Conservation (phyloP, 2,888 invertebrate genomes). For the Trachelus tabidus region DNA sequence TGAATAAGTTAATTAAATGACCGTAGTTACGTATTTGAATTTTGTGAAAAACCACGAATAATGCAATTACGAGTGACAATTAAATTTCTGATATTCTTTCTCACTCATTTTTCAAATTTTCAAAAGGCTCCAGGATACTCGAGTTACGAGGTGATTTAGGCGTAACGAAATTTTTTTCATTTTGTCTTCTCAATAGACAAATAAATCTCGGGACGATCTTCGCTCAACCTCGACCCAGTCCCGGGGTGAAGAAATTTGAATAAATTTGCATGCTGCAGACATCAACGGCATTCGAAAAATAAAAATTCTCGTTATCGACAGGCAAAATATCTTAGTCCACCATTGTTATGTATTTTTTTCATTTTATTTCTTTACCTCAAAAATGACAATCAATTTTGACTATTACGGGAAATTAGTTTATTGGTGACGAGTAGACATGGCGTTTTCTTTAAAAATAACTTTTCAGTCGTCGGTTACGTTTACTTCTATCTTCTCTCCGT, state of each 20-base stretch:
- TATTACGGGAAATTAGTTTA: background rate
- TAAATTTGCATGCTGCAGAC: background rate
- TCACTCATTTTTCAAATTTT: background rate
- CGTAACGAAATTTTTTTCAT: background rate
- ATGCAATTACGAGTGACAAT: background rate
- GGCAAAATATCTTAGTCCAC: background rate
- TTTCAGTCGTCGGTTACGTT: background rate
- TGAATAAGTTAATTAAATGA: conserved; percentile 63
- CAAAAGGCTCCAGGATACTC: background rate
- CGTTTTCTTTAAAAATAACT: background rate
- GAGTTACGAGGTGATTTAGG: background rate
- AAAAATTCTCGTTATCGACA: background rate
- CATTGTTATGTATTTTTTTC: background rate
- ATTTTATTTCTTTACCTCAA: too few species aligned
- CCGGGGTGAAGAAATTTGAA: background rate
- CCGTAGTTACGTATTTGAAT: conserved; percentile 7
- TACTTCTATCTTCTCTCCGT: background rate
- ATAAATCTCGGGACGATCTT: background rate
- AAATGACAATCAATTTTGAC: background rate
- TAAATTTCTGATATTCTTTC: background rate
- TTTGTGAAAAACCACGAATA: background rate
- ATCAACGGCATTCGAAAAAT: background rate
- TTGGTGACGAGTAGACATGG: too few species aligned
- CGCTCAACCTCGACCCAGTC: too few species aligned
- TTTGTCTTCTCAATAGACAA: background rate